Evolutionary conservation across 2,797 vertebrate genomes (phyloP), one percentile per base, ranked within the genome.

Genomic region (Anguilla anguilla): DNA sequence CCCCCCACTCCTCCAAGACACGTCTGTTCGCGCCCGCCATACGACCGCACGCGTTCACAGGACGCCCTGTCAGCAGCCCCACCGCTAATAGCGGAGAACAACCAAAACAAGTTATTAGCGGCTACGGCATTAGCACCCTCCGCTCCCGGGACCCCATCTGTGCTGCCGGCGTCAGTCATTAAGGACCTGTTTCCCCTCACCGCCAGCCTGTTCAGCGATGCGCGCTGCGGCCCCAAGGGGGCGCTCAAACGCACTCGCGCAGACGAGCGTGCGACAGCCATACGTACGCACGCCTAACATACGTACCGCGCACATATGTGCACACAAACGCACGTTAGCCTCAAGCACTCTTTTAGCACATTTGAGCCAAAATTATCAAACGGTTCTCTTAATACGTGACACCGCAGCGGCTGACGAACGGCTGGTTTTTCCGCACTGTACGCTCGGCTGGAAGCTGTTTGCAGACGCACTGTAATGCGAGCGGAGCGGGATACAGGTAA

Each of bases 101-200:
- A 85, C 61, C 64, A 77, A 89, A 89, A 87, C 90, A 89, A 85
- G 87, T 77, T 74, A 85, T 89, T 69, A 85, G 83, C 86, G 88
- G 82, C 61, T 83, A 84, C 77, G 64, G 87, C 86, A 89, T 87
- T 82, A 72, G 72, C 85, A 85, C 83, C 77, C 85, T 86, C 5
- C 81, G 22, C 35, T 86, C 57, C 82, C 83, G 85, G 83, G 86
- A 83, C 22, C 87, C 89, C 87, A 89, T 86, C 89, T 90, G 87
- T 90, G 87, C 59, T 81, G 49, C 28, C 69, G 31, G 84, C 84
- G 79, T 89, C 89, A 86, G 46, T 86, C 81, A 83, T 84, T 87
- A 87, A 84, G 17, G 84, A 19, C 72, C 82, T 13, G 69, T 87
- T 51, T 86, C 67, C 64, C 64, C 6, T 46, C 59, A 28, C 59